Evolutionary conservation across 2,113 vertebrate species (phyloP).

Genomic region (Petroica traversi): DNA sequence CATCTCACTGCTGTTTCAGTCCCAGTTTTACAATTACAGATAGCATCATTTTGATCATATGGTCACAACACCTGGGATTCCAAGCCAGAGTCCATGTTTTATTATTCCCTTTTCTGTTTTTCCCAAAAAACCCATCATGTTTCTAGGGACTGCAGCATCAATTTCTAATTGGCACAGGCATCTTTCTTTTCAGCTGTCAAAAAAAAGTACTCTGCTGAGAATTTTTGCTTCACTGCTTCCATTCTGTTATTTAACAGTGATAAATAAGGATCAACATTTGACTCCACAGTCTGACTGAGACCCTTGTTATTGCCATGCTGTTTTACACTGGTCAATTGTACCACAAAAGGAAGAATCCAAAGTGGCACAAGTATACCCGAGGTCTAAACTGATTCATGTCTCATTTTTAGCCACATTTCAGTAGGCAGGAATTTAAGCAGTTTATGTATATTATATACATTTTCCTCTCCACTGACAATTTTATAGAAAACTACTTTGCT

Average conservation of each 20-base stretch:
- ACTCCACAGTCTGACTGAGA: not conserved
- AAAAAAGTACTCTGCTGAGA: not conserved
- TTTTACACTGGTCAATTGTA: not conserved
- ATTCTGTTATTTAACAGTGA: not conserved
- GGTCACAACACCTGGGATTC: not conserved
- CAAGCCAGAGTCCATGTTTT: not conserved
- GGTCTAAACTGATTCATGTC: not conserved
- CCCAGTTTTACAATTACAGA: not conserved
- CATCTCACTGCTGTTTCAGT: not conserved
- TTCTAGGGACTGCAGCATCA: not conserved
- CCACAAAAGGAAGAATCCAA: not conserved
- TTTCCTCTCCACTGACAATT: not conserved
- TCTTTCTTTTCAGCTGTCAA: not conserved
- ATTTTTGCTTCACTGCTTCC: constrained; percentile 7
- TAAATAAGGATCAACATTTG: not conserved
- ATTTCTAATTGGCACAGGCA: not conserved
- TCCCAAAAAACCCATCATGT: not conserved
- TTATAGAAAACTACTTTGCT: not conserved
- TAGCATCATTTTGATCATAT: not conserved
- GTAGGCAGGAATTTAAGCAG: not conserved
- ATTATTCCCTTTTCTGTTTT: not conserved
- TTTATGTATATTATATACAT: not conserved
- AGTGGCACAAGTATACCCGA: not conserved
- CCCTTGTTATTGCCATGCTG: not conserved
- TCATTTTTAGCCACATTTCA: not conserved